Conservation (phyloP, 2,888 invertebrate species). For the Philereme transversata region DNA sequence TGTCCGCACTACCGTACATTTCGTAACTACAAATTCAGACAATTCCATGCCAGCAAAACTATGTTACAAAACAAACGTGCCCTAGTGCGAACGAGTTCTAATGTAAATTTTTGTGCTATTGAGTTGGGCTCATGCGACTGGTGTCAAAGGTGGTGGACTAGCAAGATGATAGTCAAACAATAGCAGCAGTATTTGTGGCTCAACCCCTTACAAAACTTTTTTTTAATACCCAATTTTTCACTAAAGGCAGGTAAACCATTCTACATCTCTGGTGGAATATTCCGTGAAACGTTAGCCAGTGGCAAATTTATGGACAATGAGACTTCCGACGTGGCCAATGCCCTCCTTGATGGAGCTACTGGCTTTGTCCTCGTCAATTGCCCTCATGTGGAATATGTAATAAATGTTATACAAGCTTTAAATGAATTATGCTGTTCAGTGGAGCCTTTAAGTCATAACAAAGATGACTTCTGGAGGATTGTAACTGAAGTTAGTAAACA, state of each 20-base stretch:
- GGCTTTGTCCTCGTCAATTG: conserved; percentile 60
- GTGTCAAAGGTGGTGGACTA: too few relatives aligned
- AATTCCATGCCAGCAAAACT: too few relatives aligned
- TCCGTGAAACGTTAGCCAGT: conserved; percentile 42
- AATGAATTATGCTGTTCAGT: conserved; percentile 55
- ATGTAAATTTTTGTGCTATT: too few relatives aligned
- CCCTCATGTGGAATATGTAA: conserved; percentile 39
- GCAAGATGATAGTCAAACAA: too few relatives aligned
- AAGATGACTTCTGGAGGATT: conserved; percentile 50
- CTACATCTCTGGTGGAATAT: conserved; percentile 62
- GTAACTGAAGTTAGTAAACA: conserved; percentile 50
- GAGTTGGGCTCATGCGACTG: too few relatives aligned
- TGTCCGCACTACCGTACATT: too few relatives aligned
- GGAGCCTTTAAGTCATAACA: conserved; percentile 55
- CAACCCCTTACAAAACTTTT: too few relatives aligned
- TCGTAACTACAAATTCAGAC: too few relatives aligned
- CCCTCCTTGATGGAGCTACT: conserved; percentile 61
- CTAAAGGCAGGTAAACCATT: conserved; percentile 65
- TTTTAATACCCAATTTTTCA: too few relatives aligned
- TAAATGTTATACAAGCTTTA: conserved; percentile 51
- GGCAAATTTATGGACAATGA: conserved; percentile 49
- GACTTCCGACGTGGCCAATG: conserved; percentile 59
- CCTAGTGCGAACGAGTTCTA: too few relatives aligned
- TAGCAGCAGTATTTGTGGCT: too few relatives aligned
- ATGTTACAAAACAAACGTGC: too few relatives aligned